These are phyloP conservation scores for Merluccius polli DNA, from an alignment of 2,797 vertebrate genomes.

Conservation along the genomic window DNA sequence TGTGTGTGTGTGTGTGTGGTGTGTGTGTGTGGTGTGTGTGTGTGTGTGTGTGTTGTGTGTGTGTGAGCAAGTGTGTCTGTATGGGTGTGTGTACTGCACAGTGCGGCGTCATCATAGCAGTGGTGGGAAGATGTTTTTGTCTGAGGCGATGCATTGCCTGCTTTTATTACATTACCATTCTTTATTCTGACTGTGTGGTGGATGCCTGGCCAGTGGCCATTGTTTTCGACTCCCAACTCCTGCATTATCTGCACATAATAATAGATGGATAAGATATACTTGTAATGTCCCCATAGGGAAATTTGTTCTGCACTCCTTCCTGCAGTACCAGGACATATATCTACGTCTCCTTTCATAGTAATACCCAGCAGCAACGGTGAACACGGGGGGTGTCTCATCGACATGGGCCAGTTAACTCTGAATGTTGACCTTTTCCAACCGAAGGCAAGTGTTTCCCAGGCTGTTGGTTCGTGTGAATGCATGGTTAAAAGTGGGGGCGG, in stretches of 20 bases:
- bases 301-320: too few species aligned
- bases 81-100: constrained; percentile 9
- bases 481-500: not conserved
- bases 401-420: not conserved
- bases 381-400: not conserved
- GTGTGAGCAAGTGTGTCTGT: too few species aligned
- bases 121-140: not conserved
- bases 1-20: constrained; percentile 9
- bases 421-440: not conserved
- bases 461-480: not conserved
- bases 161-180: not conserved
- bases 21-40: too few species aligned
- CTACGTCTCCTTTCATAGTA: not conserved
- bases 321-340: too few species aligned
- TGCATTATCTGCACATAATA: not conserved
- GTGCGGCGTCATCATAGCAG: too few species aligned
- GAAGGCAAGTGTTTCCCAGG: not conserved
- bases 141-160: not conserved
- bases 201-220: not conserved
- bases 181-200: not conserved
- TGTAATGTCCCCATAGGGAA: too few species aligned
- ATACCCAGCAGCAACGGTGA: not conserved
- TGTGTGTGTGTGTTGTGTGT: too few species aligned
- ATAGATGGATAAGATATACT: too few species aligned
- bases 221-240: too few species aligned